phyloP scores from a whole-genome alignment of 2,113 vertebrate species.

The Larimichthys polyactis region DNA sequence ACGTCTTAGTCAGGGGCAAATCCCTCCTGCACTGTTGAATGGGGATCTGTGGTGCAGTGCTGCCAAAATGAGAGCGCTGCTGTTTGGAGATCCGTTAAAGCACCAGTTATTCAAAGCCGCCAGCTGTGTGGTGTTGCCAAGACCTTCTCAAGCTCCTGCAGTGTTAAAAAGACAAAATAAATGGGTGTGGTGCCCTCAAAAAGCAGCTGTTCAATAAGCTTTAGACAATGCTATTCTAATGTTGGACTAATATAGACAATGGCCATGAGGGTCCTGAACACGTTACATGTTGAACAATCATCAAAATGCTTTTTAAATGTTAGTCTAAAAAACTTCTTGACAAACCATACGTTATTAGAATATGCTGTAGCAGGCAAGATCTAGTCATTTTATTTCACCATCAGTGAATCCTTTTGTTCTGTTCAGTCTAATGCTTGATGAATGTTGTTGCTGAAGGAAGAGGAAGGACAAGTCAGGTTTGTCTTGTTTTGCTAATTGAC shows the following conservation, averaged over 20 bases:
- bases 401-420: not conserved
- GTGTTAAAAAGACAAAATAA: not conserved
- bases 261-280: not conserved
- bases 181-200: not conserved
- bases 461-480: too few relatives aligned
- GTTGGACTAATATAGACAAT: not conserved
- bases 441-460: too few relatives aligned
- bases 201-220: not conserved
- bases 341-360: not conserved
- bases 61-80: slow-evolving; percentile 13
- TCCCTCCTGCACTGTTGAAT: slow-evolving; percentile 14
- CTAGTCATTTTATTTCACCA: not conserved
- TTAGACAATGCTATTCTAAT: not conserved
- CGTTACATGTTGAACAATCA: not conserved
- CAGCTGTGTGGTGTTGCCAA: slow-evolving; percentile 3
- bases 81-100: not conserved
- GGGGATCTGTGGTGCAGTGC: not conserved
- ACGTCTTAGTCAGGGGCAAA: not conserved
- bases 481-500: too few relatives aligned
- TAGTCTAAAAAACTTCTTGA: not conserved
- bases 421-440: too few relatives aligned
- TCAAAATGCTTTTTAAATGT: not conserved
- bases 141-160: not conserved
- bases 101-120: not conserved
- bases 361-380: not conserved